phyloP scores from a whole-genome alignment of 2,113 vertebrate species.

The Amblyornis subalaris region DNA sequence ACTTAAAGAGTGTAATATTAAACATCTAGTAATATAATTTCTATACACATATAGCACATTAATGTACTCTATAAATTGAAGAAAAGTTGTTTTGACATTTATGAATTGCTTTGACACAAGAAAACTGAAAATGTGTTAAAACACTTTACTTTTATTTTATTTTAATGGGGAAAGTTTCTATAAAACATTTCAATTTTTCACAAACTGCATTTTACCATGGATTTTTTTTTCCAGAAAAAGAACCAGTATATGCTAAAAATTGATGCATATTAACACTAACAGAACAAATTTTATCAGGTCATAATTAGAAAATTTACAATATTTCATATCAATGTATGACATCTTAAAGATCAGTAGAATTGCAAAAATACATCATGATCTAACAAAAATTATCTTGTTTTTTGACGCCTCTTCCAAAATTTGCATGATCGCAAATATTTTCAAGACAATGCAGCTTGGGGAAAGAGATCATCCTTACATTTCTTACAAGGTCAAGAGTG shows the following conservation, averaged over 20 bases:
- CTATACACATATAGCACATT: background rate
- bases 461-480: background rate
- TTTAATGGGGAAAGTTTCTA: background rate
- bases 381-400: background rate
- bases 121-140: background rate
- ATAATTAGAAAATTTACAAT: background rate
- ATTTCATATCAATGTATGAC: background rate
- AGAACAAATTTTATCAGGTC: background rate
- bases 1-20: background rate
- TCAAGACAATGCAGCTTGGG: rapidly evolving
- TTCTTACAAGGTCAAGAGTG: background rate
- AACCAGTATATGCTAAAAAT: rapidly evolving
- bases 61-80: background rate
- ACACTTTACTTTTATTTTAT: background rate
- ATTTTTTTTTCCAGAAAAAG: background rate
- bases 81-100: background rate
- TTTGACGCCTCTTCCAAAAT: background rate
- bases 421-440: background rate
- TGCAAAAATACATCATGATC: background rate
- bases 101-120: background rate
- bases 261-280: background rate
- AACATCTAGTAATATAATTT: background rate
- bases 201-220: background rate
- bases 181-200: background rate
- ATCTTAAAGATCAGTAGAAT: background rate